Base-by-base conservation (phyloP, 2,113 vertebrate species). In the Hymenochirus boettgeri region DNA sequence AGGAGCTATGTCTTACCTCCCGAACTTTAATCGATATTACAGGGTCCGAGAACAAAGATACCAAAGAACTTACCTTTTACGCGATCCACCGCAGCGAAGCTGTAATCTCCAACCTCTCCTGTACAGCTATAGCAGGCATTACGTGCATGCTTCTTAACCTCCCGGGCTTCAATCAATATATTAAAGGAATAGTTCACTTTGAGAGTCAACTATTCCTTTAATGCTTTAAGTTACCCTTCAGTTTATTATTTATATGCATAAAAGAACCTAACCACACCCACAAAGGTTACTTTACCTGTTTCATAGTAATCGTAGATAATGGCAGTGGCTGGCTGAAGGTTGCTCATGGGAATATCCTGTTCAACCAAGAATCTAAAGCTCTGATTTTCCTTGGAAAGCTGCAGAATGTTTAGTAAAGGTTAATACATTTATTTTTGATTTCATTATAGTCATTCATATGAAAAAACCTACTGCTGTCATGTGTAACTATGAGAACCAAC, bases 241-340 rank as follows among this genome's bases (percentile, higher is more conserved):
- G 13, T 45, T n/a, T 45, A n/a, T n/a, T n/a, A n/a, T n/a, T n/a
- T n/a, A n/a, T n/a, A n/a, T n/a, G n/a, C n/a, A 1, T 24, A 22
- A 23, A 15, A 3, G 10, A 0, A 35, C 53, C 0, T 0, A 12
- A 0, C 7, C 1, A 33, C 0, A 15, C 1, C 15, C 63, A 1
- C 5, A 22, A 7, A 18, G 3, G 29, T 57, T 1, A 45, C 52
- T 72, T 87, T 80, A 94, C 92, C 88, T 76, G 87, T 83, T 73
- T 92, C 86, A 19, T 96, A 93, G 75, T 92, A 93, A 78, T 94
- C 91, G 1, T 92, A 92, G 72, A 86, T 75, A 74, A 80, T 79
- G 60, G 92, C 76, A 39, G 78, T 76, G 3, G 91, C 90, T 31
- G 91, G 87, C 65, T 89, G 88, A 70, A 92, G 82, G 71, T 80